phyloP scores from a whole-genome alignment of 53 echinoderm and acorn worm genomes.

The Apostichopus leukothele region DNA sequence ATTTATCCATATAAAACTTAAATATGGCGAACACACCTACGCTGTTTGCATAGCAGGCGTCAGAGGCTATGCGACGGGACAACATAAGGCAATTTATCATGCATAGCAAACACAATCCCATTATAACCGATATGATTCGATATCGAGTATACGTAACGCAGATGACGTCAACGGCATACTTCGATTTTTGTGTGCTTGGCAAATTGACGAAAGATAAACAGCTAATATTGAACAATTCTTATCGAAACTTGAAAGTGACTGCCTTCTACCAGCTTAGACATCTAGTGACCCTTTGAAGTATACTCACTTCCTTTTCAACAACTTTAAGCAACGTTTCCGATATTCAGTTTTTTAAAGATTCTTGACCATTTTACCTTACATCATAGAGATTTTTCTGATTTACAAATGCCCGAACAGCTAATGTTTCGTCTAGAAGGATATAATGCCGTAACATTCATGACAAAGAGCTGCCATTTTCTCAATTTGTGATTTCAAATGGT shows the following conservation, averaged over 20 bases:
- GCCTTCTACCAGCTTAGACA: too few species aligned
- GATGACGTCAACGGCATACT: background rate
- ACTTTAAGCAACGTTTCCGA: too few species aligned
- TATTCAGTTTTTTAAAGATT: too few species aligned
- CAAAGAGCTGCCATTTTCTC: too few species aligned
- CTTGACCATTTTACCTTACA: too few species aligned
- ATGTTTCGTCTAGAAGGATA: too few species aligned
- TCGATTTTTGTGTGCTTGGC: background rate
- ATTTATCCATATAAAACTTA: background rate
- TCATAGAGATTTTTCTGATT: too few species aligned
- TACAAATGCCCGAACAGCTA: too few species aligned
- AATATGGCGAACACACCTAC: slow-evolving; percentile 5
- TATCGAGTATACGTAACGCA: background rate
- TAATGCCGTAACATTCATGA: too few species aligned
- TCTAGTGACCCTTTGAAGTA: too few species aligned
- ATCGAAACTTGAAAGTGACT: background rate
- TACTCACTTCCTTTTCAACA: too few species aligned
- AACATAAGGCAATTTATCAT: slow-evolving; percentile 7
- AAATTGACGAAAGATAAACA: slow-evolving; percentile 1
- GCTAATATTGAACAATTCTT: background rate
- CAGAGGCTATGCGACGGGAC: background rate
- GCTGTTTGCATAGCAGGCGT: background rate
- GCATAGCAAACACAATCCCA: background rate
- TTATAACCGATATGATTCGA: background rate
- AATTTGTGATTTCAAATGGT: too few species aligned